Evolutionary conservation across 2,797 vertebrate species (phyloP).

Genomic region (Chiloscyllium punctatum): DNA sequence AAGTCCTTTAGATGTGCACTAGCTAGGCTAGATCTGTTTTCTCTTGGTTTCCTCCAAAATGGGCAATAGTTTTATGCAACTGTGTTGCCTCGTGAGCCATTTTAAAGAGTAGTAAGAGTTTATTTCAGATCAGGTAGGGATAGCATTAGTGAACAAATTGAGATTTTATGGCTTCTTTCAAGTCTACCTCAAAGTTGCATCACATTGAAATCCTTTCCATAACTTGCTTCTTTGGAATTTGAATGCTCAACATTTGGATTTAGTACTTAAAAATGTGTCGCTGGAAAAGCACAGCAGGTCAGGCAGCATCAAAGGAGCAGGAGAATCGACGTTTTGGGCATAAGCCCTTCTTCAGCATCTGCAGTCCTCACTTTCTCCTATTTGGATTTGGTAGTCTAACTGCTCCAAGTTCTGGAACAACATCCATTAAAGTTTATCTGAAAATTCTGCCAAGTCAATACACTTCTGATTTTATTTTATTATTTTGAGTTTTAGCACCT

Average conservation of each 20-base stretch:
- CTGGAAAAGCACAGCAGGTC: too few species aligned
- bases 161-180: background rate
- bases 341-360: too few species aligned
- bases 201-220: background rate
- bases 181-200: background rate
- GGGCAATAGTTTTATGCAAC: background rate
- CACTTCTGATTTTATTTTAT: background rate
- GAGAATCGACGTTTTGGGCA: too few species aligned
- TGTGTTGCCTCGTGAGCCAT: background rate
- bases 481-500: background rate
- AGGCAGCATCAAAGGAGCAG: too few species aligned
- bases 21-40: background rate
- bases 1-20: too few species aligned
- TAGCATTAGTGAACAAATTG: background rate
- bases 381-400: background rate
- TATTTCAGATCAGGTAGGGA: background rate
- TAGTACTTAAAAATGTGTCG: background rate
- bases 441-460: background rate
- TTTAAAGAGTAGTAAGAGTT: background rate
- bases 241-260: background rate
- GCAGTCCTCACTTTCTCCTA: too few species aligned
- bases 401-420: background rate
- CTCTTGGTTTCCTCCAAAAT: background rate
- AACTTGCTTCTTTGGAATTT: background rate
- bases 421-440: background rate